phyloP scores from a whole-genome alignment of 2,113 vertebrate genomes.

The Gymnarchus niloticus region DNA sequence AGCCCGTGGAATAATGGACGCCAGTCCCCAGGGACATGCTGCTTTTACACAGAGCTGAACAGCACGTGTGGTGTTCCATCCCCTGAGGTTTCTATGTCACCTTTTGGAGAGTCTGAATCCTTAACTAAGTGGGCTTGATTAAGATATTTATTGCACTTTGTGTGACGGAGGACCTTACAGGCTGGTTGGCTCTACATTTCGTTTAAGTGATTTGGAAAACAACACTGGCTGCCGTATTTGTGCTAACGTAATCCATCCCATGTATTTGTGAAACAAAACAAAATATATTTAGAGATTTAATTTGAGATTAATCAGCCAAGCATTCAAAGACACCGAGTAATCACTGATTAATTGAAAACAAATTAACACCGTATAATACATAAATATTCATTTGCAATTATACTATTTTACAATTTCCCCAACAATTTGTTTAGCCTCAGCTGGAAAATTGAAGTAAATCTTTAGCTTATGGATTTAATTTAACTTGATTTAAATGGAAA shows the following conservation, averaged over 20 bases:
- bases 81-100: not conserved
- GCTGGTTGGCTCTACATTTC: not conserved
- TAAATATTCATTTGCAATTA: not conserved
- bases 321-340: not conserved
- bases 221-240: not conserved
- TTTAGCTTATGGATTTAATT: not conserved
- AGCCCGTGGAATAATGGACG: not conserved
- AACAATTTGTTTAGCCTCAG: not conserved
- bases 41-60: not conserved
- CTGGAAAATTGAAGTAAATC: not conserved
- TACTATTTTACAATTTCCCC: not conserved
- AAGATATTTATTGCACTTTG: not conserved
- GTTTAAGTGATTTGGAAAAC: not conserved
- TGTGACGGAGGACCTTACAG: not conserved
- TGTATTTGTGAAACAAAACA: not conserved
- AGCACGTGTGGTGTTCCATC: too few species aligned
- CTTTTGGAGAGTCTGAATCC: not conserved
- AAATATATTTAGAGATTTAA: not conserved
- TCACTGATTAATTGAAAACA: slow-evolving; percentile 9
- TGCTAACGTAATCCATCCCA: not conserved
- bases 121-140: not conserved
- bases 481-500: not conserved
- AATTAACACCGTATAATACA: not conserved
- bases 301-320: not conserved
- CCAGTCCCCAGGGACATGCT: not conserved